Evolutionary conservation across 2,113 vertebrate genomes (phyloP), one percentile per base, ranked within the genome.

Genomic region (Gulo gulo): DNA sequence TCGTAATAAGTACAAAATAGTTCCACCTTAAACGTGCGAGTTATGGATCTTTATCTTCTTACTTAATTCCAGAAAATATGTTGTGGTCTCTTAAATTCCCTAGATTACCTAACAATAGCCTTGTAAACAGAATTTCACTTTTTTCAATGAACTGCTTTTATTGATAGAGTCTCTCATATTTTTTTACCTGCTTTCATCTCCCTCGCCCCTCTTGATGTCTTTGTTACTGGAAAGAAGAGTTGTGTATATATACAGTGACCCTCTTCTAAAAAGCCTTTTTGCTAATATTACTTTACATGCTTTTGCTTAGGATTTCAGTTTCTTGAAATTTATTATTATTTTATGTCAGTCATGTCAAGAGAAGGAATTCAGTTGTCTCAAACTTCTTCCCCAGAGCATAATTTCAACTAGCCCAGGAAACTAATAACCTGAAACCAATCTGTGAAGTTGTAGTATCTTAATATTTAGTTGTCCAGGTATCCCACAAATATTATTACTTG

Each of bases 281-380:
- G 24, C 71, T 71, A 65, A 65, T 1, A 84, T 42, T 65, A 83
- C 88, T 78, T 71, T 2, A n/a, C 18, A 31, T 89, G 78, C 29
- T 97, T 63, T 94, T 96, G 74, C 9, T 92, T 85, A 93, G 34
- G 45, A 96, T 94, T 93, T 84, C 34, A 69, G 7, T 61, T 83
- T 82, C 55, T 83, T 50, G 18, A 81, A 73, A 78, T 95, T 47
- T 59, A 24, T 61, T 97, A 3, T 67, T 79, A 95, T 45, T 76
- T 4, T 76, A 78, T 83, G 59, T 71, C 36, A 96, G 8, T 13
- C 3, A 8, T 76, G 7, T 90, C 63, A 45, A 81, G n/a, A 95
- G 42, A 87, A 36, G 42, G 89, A 97, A 91, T 90, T 57, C 16
- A 80, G 52, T 42, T 95, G 21, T 78, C 90, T 96, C 97, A 50